Conservation (phyloP, 1,140 invertebrate species). For the Lepidotrigona ventralis region DNA sequence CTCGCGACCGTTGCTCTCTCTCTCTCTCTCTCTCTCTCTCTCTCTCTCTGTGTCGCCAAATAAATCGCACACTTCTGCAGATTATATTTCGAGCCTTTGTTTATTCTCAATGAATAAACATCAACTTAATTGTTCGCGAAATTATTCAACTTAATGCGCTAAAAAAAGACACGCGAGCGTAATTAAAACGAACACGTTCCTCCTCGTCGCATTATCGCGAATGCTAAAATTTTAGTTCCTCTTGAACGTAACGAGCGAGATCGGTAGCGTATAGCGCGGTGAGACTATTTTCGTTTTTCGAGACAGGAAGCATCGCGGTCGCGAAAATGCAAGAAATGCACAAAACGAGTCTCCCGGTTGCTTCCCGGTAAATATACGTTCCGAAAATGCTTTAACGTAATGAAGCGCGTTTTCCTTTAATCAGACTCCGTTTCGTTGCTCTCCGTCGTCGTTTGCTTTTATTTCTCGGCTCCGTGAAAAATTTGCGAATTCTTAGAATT, state of each 20-base stretch:
- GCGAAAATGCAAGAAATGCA: neutral
- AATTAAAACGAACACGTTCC: neutral
- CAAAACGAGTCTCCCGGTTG: neutral
- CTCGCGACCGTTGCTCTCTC: neutral
- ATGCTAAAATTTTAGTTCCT: constrained; percentile 34
- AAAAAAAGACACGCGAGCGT: neutral
- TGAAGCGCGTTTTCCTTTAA: constrained; percentile 7
- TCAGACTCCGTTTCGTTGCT: neutral
- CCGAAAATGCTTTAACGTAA: constrained; percentile 14
- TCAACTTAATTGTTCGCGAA: neutral
- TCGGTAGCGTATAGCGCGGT: neutral
- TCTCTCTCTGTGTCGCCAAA: neutral
- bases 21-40: neutral
- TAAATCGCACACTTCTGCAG: neutral
- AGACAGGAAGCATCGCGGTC: neutral
- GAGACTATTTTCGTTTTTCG: neutral
- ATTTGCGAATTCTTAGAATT: neutral
- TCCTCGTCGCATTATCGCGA: neutral
- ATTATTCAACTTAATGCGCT: neutral
- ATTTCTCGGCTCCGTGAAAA: no score
- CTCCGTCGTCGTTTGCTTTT: neutral
- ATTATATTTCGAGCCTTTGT: neutral
- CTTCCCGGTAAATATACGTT: neutral
- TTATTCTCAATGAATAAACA: neutral
- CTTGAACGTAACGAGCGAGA: neutral